phyloP scores from a whole-genome alignment of 2,113 vertebrate species.

The Aix galericulata region DNA sequence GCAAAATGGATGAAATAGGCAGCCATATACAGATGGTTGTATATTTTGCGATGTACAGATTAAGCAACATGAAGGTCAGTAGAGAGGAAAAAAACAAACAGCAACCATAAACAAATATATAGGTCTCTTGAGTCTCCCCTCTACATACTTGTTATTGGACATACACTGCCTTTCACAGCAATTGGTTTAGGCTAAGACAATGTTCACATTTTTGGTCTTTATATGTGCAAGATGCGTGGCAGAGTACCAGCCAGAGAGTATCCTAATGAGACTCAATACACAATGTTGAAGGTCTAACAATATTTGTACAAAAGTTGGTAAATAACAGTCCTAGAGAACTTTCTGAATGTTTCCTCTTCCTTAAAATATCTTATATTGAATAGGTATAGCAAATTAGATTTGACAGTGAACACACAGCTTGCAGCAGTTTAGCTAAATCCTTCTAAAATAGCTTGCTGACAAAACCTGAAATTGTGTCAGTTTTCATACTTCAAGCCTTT shows the following conservation, averaged over 20 bases:
- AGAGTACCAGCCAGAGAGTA: background rate
- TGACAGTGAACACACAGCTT: background rate
- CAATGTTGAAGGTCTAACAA: fast-evolving
- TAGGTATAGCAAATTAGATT: background rate
- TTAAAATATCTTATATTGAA: background rate
- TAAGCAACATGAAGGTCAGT: background rate
- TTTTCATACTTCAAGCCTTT: background rate
- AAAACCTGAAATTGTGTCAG: background rate
- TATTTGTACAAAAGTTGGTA: background rate
- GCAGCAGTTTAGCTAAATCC: background rate
- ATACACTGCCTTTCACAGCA: background rate
- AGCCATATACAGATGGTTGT: background rate
- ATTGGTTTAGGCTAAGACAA: background rate
- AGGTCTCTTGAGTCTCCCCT: background rate
- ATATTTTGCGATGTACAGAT: background rate
- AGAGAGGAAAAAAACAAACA: background rate
- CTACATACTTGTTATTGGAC: background rate
- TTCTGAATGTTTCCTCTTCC: background rate
- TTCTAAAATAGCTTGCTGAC: background rate
- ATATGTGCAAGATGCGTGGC: fast-evolving
- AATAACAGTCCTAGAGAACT: background rate
- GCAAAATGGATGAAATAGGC: background rate
- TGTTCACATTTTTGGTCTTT: background rate
- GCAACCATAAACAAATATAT: background rate
- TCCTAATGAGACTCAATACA: background rate